These are phyloP conservation scores for Petrocephalus zakoni DNA, from an alignment of 2,113 vertebrate genomes.

Conservation along the genomic window DNA sequence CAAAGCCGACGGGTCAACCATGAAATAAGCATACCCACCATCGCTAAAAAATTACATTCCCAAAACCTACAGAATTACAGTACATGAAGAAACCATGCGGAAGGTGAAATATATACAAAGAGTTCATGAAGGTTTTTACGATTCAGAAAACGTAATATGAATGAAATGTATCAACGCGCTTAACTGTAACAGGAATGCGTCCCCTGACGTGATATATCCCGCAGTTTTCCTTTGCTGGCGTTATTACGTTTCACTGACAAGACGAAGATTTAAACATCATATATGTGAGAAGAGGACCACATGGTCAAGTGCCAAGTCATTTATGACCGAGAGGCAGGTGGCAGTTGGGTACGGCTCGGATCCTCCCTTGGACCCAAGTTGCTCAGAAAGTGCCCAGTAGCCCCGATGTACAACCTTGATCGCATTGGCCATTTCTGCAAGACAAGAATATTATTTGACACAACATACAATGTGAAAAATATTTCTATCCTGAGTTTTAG, in stretches of 20 bases:
- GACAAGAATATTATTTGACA: not conserved
- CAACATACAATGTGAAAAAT: not conserved
- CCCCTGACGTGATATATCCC: not conserved
- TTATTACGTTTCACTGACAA: not conserved
- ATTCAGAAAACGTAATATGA: not conserved
- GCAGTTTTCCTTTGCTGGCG: not conserved
- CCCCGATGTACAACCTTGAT: slow-evolving; percentile 89
- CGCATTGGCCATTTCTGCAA: slow-evolving; percentile 98
- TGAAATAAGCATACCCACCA: slow-evolving; percentile 44
- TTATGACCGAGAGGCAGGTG: slow-evolving; percentile 61
- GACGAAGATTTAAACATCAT: not conserved
- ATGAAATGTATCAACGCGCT: not conserved
- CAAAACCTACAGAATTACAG: slow-evolving; percentile 48
- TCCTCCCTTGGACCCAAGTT: slow-evolving; percentile 63
- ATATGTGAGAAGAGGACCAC: slow-evolving; percentile 15
- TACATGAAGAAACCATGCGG: slow-evolving; percentile 19
- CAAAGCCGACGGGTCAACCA: slow-evolving; percentile 48
- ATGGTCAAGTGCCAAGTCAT: slow-evolving; percentile 38
- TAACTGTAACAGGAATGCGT: not conserved
- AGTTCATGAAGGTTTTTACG: not conserved
- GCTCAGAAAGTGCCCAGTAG: slow-evolving; percentile 85
- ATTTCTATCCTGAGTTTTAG: not conserved
- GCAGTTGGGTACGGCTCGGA: slow-evolving; percentile 57
- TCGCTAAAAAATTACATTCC: not conserved
- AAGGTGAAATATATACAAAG: not conserved